phyloP scores from a whole-genome alignment of 2,113 vertebrate species.

The Fregetta grallaria region DNA sequence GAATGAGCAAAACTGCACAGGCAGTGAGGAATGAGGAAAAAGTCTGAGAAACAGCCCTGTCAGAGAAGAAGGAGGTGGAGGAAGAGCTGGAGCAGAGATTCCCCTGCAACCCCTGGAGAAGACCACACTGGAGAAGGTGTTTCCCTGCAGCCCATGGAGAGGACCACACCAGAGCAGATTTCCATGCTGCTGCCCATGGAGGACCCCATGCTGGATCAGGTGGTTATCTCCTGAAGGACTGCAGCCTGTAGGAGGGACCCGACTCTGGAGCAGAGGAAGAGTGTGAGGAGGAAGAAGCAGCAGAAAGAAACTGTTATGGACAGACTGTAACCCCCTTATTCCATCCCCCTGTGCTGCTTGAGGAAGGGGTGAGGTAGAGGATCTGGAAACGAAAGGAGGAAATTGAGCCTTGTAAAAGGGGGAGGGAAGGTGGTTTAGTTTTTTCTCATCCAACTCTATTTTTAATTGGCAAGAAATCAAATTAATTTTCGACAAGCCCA shows the following conservation, averaged over 20 bases:
- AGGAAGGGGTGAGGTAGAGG: neutral
- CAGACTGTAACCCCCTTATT: rapidly evolving
- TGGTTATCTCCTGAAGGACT: neutral
- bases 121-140: neutral
- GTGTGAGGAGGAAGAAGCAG: neutral
- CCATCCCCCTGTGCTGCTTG: rapidly evolving
- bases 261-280: neutral
- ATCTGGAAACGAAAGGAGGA: neutral
- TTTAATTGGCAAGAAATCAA: neutral
- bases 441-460: neutral
- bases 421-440: neutral
- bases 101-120: neutral
- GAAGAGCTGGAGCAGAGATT: neutral
- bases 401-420: neutral
- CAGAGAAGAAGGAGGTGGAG: neutral
- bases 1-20: neutral
- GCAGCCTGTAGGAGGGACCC: neutral
- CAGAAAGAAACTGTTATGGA: neutral
- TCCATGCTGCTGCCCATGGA: neutral
- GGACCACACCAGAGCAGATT: neutral
- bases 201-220: neutral
- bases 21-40: neutral
- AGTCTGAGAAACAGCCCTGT: neutral
- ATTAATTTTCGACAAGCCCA: neutral
- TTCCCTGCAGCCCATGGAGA: neutral